Evolutionary conservation across 2,888 invertebrate genomes (phyloP), one percentile per base, ranked within the genome.

Genomic region (Latrodectus elegans): DNA sequence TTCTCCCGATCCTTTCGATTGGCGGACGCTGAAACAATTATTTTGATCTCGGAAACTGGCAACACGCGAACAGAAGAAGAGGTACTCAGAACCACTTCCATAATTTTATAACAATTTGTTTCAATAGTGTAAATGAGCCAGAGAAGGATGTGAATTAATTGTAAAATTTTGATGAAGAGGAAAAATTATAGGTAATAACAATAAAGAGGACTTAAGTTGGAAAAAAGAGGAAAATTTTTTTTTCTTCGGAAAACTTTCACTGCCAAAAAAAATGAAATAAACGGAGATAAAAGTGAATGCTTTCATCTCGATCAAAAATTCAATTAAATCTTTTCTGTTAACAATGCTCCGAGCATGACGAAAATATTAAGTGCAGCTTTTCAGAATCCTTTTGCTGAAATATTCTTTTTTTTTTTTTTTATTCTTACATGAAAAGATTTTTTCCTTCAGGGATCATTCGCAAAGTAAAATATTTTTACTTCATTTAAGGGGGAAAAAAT

Each of bases 31-130:
- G 60, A 68, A 73, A 80, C 79, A 85, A 85, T 85, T 79, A 85
- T 85, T 85, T 64, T 74, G 79, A 80, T 85, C 85, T 71, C 52
- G 55, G 53, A 82, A 68, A 51, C 82, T 73, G 78, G 84, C 84
- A 73, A 55, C 74, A 81, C 84, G 78, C 60, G 67, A 67, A 60
- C 49, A 15, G 60, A 60, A 73, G 51, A 73, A 73, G 22, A 53
- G 51, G 38, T 49, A 52, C 60, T 82, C 26, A 53, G n/a, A 14
- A 73, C 55, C 67, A 49, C 75, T 70, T 68, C 70, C 60, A 60
- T 85, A 85, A 80, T 80, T 85, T 64, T 74, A 85, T 79, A 85
- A 80, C 79, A 79, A 80, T 85, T 85, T 85, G 85, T 85, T 85
- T 85, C 79, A 60, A n/a, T 12, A 22, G n/a, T 22, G 68, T 74